These are phyloP conservation scores for Acanthosepion pharaonis DNA, from an alignment of 2,888 invertebrate species.

Conservation along the genomic window DNA sequence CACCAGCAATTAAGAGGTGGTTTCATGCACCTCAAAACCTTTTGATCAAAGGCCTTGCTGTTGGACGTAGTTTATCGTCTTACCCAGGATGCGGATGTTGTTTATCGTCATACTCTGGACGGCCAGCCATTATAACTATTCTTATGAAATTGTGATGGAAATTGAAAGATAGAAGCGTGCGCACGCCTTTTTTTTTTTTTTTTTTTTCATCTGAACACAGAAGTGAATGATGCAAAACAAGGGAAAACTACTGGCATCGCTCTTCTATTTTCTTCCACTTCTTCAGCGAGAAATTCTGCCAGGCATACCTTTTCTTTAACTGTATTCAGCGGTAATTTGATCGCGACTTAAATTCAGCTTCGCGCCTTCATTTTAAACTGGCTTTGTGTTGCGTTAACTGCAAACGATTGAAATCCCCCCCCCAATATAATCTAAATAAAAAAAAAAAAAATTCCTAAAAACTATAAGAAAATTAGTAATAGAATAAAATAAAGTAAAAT, in stretches of 20 bases:
- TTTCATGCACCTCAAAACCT: too few species aligned
- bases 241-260: neutral
- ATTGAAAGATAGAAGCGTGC: too few species aligned
- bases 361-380: slow-evolving; percentile 7
- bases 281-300: neutral
- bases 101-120: too few species aligned
- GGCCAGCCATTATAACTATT: too few species aligned
- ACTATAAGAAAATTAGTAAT: neutral
- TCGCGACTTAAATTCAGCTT: slow-evolving; percentile 20
- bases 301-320: slow-evolving; percentile 33
- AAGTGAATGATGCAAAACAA: neutral
- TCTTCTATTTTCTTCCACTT: neutral
- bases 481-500: slow-evolving; percentile 25
- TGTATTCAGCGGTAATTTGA: neutral
- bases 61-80: too few species aligned
- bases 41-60: too few species aligned
- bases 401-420: neutral
- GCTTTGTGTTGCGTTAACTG: slow-evolving; percentile 20
- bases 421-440: neutral
- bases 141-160: too few species aligned
- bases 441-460: neutral
- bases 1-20: too few species aligned
- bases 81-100: too few species aligned
- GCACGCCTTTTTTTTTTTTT: neutral
- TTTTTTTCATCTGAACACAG: neutral